Conservation (phyloP, 2,888 invertebrate species). For the Ormia ochracea region DNA sequence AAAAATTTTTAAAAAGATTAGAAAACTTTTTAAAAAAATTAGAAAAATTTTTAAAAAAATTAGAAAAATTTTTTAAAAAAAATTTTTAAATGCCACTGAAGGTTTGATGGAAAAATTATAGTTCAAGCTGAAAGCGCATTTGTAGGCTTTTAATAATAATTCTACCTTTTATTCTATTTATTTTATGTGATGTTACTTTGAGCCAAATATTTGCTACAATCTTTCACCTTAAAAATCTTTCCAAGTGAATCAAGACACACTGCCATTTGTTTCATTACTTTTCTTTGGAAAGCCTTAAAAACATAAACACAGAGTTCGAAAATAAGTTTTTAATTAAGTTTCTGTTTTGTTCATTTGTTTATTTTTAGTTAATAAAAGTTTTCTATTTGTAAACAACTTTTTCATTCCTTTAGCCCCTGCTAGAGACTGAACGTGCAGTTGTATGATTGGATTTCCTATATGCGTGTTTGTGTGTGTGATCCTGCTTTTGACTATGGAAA, state of each 20-base stretch:
- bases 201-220: no score
- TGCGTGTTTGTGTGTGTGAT: not conserved
- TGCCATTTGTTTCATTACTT: not conserved
- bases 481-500: not conserved
- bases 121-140: no score
- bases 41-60: no score
- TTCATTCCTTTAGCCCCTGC: not conserved
- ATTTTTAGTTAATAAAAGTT: conserved; percentile 24
- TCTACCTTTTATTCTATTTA: no score
- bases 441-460: no score
- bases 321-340: conserved; percentile 41
- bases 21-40: no score
- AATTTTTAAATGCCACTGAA: no score
- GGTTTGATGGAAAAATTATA: no score
- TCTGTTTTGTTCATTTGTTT: conserved; percentile 19
- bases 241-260: not conserved
- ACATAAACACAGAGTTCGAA: not conserved
- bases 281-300: not conserved
- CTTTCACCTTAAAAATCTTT: not conserved
- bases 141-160: no score
- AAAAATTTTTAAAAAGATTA: no score
- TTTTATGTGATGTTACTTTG: no score
- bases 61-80: no score
- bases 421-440: not conserved
- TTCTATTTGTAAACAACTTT: conserved; percentile 1